Evolutionary conservation across 2,113 vertebrate genomes (phyloP).

Genomic region (Dicrurus megarhynchus): DNA sequence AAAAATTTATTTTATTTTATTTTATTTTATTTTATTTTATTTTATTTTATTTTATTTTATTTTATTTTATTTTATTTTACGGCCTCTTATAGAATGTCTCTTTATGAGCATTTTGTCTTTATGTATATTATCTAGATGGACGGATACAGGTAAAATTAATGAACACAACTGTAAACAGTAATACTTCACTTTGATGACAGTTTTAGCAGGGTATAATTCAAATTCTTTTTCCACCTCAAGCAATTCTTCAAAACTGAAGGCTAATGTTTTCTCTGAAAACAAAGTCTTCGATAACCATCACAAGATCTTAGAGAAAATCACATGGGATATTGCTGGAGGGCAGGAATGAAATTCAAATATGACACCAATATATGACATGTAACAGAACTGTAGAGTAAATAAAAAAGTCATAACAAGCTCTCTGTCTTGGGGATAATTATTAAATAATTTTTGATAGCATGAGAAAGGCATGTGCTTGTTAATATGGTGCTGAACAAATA

Average conservation of each 20-base stretch:
- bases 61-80: not conserved
- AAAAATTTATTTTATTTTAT: not conserved
- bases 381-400: constrained; percentile 17
- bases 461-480: not conserved
- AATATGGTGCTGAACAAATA: not conserved
- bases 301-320: constrained; percentile 41
- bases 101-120: not conserved
- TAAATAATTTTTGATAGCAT: not conserved
- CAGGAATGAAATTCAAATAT: constrained; percentile 37
- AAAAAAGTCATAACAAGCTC: not conserved
- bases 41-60: not conserved
- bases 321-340: constrained; percentile 23
- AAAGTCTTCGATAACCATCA: constrained; percentile 52
- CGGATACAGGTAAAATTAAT: constrained; percentile 31
- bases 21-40: not conserved
- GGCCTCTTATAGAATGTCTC: not conserved
- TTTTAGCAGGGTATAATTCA: constrained; percentile 47
- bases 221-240: constrained; percentile 32
- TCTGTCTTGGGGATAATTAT: constrained; percentile 7
- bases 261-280: constrained; percentile 58
- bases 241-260: constrained; percentile 13
- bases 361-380: constrained; percentile 4
- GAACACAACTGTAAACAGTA: constrained; percentile 35
- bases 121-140: not conserved
- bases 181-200: constrained; percentile 50